Percentiles rank a stretch among this genome's conserved stretches.
These are phyloP conservation scores for Muschampia plurimacula DNA, from an alignment of 2,888 invertebrate species.

Conservation along the genomic window DNA sequence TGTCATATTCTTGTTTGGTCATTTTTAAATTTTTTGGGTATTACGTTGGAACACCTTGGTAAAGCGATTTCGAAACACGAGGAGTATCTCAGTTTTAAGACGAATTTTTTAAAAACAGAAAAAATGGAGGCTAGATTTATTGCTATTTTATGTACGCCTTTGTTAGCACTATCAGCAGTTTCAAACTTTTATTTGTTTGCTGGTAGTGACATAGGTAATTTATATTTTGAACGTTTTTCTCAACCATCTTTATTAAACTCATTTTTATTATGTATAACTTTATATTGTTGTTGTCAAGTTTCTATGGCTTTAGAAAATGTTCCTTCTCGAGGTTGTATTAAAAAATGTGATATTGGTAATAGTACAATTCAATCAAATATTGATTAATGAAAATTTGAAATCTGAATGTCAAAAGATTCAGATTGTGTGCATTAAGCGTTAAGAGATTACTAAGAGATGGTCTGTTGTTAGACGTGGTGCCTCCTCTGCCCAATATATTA, in stretches of 20 bases:
- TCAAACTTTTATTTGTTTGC: conserved; percentile 96
- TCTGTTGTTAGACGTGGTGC: no score
- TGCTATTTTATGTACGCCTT: conserved; percentile 89
- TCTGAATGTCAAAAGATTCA: conserved; percentile 7
- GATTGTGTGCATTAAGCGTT: not conserved
- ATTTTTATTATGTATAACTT: conserved; percentile 59
- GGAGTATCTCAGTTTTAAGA: conserved; percentile 75
- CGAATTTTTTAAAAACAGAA: conserved; percentile 65
- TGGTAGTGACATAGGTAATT: conserved; percentile 89
- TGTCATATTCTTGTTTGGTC: conserved; percentile 94
- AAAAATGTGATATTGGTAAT: conserved; percentile 38
- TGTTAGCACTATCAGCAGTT: conserved; percentile 92
- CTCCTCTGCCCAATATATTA: no score
- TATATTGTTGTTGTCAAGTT: conserved; percentile 79
- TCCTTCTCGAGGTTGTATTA: conserved; percentile 65
- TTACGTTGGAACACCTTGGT: conserved; percentile 89
- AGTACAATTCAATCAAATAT: conserved; percentile 16
- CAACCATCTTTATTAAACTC: conserved; percentile 66
- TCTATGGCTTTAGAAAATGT: conserved; percentile 74
- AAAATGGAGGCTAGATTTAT: conserved; percentile 86
- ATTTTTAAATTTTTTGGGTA: conserved; percentile 93
- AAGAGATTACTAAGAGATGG: no score
- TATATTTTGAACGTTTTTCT: conserved; percentile 87
- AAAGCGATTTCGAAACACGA: conserved; percentile 76
- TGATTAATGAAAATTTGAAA: not conserved